These are phyloP conservation scores for Chelidonichthys spinosus DNA, from an alignment of 2,797 vertebrate species.

Conservation along the genomic window DNA sequence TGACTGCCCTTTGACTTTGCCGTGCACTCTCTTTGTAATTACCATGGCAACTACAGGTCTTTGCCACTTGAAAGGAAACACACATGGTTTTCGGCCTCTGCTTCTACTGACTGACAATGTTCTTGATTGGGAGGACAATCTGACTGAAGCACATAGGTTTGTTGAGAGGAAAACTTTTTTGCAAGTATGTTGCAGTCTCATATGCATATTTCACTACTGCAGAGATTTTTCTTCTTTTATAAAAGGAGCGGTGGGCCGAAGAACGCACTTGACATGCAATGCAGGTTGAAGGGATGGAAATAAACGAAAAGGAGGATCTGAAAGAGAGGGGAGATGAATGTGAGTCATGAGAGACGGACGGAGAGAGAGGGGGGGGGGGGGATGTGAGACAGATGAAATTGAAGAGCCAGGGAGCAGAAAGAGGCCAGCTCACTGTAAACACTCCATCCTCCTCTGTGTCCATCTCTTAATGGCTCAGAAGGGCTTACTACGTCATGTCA, in stretches of 20 bases:
- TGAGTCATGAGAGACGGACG: conserved; percentile 11
- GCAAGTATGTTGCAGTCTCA: background rate
- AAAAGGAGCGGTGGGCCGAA: background rate
- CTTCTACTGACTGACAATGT: background rate
- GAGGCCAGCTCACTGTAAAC: conserved; percentile 51
- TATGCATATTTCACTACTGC: background rate
- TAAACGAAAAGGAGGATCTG: background rate
- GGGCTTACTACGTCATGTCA: conserved; percentile 42
- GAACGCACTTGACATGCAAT: background rate
- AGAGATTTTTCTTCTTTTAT: background rate
- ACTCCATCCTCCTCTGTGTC: conserved; percentile 36
- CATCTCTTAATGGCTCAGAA: conserved; percentile 53
- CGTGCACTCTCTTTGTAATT: too few relatives aligned
- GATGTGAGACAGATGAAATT: conserved; percentile 12
- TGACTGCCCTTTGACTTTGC: too few relatives aligned
- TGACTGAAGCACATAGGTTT: background rate
- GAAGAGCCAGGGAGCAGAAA: conserved; percentile 31
- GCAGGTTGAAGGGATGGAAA: background rate
- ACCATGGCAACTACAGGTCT: background rate
- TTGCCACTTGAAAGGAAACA: too few relatives aligned
- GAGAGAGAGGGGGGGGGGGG: conserved; percentile 10
- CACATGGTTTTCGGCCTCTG: too few relatives aligned
- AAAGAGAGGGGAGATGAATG: background rate
- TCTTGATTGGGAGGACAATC: background rate
- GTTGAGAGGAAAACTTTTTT: background rate